Percentiles rank a stretch among this genome's conserved stretches.
phyloP scores from a whole-genome alignment of 53 echinoderm and acorn worm genomes.

The Temnopleurus reevesii region DNA sequence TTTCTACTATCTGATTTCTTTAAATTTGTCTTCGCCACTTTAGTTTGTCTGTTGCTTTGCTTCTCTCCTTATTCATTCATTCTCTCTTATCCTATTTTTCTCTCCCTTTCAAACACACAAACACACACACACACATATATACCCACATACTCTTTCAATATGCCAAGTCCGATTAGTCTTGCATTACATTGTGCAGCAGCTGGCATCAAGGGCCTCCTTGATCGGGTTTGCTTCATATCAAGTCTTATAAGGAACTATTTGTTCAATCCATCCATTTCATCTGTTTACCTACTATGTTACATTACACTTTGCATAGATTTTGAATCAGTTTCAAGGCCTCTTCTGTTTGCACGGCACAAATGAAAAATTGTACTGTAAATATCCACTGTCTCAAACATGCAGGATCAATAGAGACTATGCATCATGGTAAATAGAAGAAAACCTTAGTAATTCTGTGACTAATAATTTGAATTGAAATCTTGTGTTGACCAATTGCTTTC shows the following conservation, averaged over 20 bases:
- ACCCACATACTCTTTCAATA: not conserved
- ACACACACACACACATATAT: not conserved
- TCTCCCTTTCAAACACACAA: not conserved
- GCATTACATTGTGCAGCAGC: constrained; percentile 39
- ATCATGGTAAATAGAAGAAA: constrained; percentile 26
- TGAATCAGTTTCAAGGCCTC: constrained; percentile 32
- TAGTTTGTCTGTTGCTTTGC: not conserved
- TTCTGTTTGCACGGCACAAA: constrained; percentile 23
- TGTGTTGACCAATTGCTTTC: not conserved
- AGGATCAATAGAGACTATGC: constrained; percentile 12
- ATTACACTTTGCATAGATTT: constrained; percentile 36
- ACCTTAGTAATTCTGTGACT: not conserved
- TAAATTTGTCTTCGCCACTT: not conserved
- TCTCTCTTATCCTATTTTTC: not conserved
- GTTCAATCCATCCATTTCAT: constrained; percentile 7
- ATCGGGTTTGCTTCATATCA: not conserved
- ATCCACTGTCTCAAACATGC: not conserved
- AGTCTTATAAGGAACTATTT: not conserved
- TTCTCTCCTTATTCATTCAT: not conserved
- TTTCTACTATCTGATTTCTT: not conserved
- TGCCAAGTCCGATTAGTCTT: constrained; percentile 41
- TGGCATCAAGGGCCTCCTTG: not conserved
- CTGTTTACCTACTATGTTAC: constrained; percentile 20
- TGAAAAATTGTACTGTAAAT: not conserved
- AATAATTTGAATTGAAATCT: constrained; percentile 3